A percentile compares a stretch with the other conserved stretches of the same genome.
Conservation (phyloP, 1,140 invertebrate species). For the Bombus confusus region DNA sequence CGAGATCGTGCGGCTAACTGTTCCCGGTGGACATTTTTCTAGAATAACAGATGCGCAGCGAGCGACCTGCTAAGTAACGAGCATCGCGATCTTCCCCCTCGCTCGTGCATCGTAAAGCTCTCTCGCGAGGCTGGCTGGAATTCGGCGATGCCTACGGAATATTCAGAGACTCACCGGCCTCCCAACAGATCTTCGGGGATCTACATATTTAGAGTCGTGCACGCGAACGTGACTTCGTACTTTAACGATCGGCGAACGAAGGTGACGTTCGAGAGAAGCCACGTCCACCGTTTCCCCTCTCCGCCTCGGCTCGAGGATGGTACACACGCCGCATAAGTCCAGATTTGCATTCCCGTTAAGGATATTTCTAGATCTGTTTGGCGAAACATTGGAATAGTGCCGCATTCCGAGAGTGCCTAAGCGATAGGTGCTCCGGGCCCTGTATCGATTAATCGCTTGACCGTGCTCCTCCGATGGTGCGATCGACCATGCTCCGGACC, state of each 20-base stretch:
- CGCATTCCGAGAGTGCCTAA: constrained; percentile 55
- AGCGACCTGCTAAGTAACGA: constrained; percentile 41
- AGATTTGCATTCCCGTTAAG: constrained; percentile 67
- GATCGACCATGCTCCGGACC: not conserved
- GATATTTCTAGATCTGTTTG: constrained; percentile 67
- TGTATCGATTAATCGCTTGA: constrained; percentile 52
- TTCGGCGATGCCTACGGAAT: constrained; percentile 50
- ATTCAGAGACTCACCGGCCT: constrained; percentile 35
- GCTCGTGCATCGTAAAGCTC: constrained; percentile 49
- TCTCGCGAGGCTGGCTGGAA: constrained; percentile 11
- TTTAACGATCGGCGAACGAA: constrained; percentile 50
- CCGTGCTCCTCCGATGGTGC: not conserved
- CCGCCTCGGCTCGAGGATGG: constrained; percentile 17
- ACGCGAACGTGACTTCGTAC: constrained; percentile 49
- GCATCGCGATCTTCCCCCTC: constrained; percentile 10
- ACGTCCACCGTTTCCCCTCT: not conserved
- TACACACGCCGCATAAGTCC: constrained; percentile 52
- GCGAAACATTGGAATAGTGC: constrained; percentile 51
- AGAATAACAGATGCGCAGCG: constrained; percentile 37
- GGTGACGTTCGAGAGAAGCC: constrained; percentile 51
- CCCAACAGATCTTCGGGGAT: constrained; percentile 43
- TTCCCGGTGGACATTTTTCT: constrained; percentile 23
- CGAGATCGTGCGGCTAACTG: constrained; percentile 37
- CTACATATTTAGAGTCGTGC: constrained; percentile 54
- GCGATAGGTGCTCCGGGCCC: not conserved